A percentile compares a stretch with the other conserved stretches of the same genome.
Evolutionary conservation across 92 coral and sea anemone species (phyloP).

Genomic region (Phenganax stokvisi): DNA sequence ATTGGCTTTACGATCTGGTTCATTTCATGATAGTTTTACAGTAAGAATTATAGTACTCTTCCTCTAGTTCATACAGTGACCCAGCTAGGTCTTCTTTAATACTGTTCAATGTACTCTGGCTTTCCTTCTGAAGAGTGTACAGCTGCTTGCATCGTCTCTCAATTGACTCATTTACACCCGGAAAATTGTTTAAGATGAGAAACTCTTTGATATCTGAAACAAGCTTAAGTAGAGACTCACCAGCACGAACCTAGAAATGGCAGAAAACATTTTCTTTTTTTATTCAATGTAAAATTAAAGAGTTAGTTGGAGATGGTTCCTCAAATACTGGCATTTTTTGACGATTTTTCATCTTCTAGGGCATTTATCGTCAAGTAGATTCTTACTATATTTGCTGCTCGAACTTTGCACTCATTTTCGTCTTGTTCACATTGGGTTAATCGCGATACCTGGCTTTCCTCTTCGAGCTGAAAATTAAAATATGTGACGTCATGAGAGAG

Average conservation of each 20-base stretch:
- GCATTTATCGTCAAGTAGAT: not conserved
- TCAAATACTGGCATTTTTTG: not conserved
- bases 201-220: conserved; percentile 98
- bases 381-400: conserved; percentile 97
- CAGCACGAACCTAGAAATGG: conserved; percentile 78
- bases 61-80: conserved; percentile 71
- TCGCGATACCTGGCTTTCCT: conserved; percentile 76
- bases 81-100: conserved; percentile 73
- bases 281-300: not conserved
- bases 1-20: not conserved
- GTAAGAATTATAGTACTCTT: conserved; percentile 53
- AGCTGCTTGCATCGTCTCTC: conserved; percentile 61
- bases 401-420: conserved; percentile 80
- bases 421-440: conserved; percentile 78
- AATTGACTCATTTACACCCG: conserved; percentile 84
- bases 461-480: conserved; percentile 56
- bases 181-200: conserved; percentile 86
- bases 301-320: not conserved
- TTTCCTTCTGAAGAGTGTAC: conserved; percentile 58
- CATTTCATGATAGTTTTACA: conserved; percentile 30
- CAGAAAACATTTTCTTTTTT: not conserved
- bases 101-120: conserved; percentile 54
- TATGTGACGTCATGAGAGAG: not conserved
- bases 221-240: conserved; percentile 86
- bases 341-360: not conserved